These are phyloP conservation scores for Mastacembelus armatus DNA, from an alignment of 2,797 vertebrate genomes.

Conservation along the genomic window DNA sequence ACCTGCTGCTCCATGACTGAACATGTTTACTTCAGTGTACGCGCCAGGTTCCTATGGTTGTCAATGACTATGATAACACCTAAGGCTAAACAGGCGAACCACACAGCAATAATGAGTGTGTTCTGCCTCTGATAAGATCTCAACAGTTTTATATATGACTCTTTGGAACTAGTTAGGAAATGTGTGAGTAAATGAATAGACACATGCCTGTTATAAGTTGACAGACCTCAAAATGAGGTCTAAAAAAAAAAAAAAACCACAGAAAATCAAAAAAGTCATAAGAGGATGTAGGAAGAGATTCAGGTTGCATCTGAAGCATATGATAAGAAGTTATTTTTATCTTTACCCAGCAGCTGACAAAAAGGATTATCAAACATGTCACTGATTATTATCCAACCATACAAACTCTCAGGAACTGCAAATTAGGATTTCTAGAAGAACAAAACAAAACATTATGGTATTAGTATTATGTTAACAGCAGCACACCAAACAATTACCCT, in stretches of 20 bases:
- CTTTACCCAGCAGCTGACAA: no score
- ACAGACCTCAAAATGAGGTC: no score
- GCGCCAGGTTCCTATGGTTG: conserved; percentile 2
- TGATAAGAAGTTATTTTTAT: no score
- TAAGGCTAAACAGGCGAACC: conserved; percentile 40
- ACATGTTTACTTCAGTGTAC: conserved; percentile 12
- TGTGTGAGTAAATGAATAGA: neutral
- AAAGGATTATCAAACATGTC: no score
- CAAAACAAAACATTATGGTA: neutral
- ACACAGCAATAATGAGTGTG: neutral
- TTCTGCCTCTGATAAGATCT: neutral
- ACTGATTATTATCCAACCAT: no score
- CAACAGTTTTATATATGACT: neutral
- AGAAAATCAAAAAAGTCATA: no score
- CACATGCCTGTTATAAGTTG: no score
- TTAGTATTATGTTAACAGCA: neutral
- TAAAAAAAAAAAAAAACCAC: no score
- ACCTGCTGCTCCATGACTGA: conserved; percentile 35
- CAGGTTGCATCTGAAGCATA: no score
- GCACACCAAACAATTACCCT: neutral
- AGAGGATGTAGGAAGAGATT: no score
- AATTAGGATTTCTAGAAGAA: neutral
- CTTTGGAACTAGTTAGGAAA: neutral
- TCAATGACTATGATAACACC: conserved; percentile 1
- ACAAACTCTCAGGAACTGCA: neutral